These are phyloP conservation scores for Drosophila truncata DNA, from an alignment of 1,140 invertebrate genomes.

Conservation along the genomic window DNA sequence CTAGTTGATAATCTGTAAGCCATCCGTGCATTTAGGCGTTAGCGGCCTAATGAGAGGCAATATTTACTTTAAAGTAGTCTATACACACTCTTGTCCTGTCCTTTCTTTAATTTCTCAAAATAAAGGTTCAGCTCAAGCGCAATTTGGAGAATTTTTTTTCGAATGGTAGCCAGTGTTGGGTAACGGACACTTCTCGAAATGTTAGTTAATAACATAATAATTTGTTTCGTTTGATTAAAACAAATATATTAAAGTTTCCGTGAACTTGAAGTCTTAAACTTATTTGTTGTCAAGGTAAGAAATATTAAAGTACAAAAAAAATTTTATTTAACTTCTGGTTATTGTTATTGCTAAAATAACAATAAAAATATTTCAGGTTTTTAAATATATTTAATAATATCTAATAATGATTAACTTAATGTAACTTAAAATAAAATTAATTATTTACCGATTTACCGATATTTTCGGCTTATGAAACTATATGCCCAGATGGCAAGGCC, in stretches of 20 bases:
- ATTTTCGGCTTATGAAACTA: not conserved
- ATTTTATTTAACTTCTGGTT: too few relatives aligned
- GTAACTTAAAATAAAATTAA: too few relatives aligned
- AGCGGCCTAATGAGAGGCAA: constrained; percentile 59
- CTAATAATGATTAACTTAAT: too few relatives aligned
- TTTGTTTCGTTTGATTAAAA: not conserved
- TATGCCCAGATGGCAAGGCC: not conserved
- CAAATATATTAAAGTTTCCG: not conserved
- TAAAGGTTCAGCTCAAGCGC: constrained; percentile 53
- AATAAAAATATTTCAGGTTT: too few relatives aligned
- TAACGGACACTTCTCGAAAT: not conserved
- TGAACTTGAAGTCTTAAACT: not conserved
- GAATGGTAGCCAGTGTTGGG: not conserved
- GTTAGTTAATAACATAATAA: not conserved
- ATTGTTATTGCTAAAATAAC: too few relatives aligned
- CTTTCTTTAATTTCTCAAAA: constrained; percentile 53
- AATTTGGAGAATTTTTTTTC: constrained; percentile 2
- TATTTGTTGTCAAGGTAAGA: not conserved
- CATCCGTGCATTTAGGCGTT: constrained; percentile 36
- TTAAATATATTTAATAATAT: too few relatives aligned
- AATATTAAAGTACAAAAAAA: not conserved
- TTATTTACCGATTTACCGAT: not conserved
- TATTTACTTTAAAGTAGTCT: constrained; percentile 35
- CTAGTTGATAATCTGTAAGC: constrained; percentile 50
- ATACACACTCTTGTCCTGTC: constrained; percentile 40